A percentile compares a stretch with the other conserved stretches of the same genome.
Conservation (phyloP, 2,797 vertebrate genomes). For the Pangasius macronema region DNA sequence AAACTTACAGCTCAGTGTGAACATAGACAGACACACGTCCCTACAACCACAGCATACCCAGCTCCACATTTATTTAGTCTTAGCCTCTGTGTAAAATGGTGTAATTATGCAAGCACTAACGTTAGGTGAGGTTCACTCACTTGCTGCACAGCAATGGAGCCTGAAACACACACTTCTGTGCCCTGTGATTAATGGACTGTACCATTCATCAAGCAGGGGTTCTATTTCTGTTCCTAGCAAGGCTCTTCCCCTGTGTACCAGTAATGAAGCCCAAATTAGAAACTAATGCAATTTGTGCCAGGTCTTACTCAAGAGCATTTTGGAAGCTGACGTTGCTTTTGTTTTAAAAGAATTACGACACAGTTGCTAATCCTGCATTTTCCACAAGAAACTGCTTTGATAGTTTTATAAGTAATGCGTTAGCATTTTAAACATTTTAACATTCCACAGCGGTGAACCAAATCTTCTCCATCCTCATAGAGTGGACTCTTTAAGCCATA, state of each 20-base stretch:
- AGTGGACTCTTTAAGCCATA: not conserved
- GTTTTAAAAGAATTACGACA: slow-evolving; percentile 27
- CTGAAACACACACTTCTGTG: slow-evolving; percentile 18
- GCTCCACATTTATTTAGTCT: not conserved
- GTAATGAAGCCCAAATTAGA: slow-evolving; percentile 59
- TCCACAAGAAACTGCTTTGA: slow-evolving; percentile 20
- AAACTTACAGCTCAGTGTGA: not conserved
- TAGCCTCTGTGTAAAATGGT: slow-evolving; percentile 11
- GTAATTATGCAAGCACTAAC: slow-evolving; percentile 7
- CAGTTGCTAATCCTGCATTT: slow-evolving; percentile 2
- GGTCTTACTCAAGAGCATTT: slow-evolving; percentile 28
- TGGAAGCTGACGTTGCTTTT: slow-evolving; percentile 35
- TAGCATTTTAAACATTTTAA: not conserved
- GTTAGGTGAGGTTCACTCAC: slow-evolving; percentile 37
- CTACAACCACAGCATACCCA: not conserved
- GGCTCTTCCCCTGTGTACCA: slow-evolving; percentile 52
- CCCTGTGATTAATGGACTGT: slow-evolving; percentile 65
- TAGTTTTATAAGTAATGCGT: slow-evolving; percentile 17
- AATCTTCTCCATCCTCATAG: not conserved
- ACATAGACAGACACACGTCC: not conserved
- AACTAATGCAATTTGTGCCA: slow-evolving; percentile 38
- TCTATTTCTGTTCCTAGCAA: slow-evolving; percentile 60
- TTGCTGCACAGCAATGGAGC: slow-evolving; percentile 33
- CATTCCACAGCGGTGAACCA: not conserved
- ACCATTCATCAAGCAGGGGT: slow-evolving; percentile 58